Percentiles rank a stretch among this genome's conserved stretches.
phyloP scores from a whole-genome alignment of 2,113 vertebrate species.

The Phylloscopus whistleri region DNA sequence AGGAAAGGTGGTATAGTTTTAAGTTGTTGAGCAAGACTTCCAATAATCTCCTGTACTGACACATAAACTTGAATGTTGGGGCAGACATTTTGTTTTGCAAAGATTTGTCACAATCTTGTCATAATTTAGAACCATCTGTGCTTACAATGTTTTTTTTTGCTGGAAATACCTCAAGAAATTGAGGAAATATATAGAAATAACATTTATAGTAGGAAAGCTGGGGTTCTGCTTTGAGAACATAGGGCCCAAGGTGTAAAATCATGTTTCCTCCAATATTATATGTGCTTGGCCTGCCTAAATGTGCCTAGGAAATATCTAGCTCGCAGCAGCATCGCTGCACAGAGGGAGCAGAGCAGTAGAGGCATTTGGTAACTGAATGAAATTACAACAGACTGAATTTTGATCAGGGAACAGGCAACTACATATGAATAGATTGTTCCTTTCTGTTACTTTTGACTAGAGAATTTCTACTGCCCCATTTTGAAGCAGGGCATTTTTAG shows the following conservation, averaged over 20 bases:
- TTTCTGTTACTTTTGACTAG: background rate
- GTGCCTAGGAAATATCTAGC: background rate
- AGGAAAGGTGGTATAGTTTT: background rate
- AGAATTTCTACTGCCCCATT: background rate
- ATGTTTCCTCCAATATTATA: background rate
- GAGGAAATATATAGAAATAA: background rate
- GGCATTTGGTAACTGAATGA: background rate
- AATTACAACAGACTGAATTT: background rate
- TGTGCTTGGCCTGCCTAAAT: background rate
- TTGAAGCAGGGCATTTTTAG: background rate
- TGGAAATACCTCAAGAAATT: background rate
- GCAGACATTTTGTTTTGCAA: background rate
- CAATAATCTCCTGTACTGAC: background rate
- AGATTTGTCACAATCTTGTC: background rate
- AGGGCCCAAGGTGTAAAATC: background rate
- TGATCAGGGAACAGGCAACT: background rate
- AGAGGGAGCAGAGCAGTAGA: background rate
- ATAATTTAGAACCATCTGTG: background rate
- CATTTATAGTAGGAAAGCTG: background rate
- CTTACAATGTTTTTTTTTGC: background rate
- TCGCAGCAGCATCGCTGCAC: background rate
- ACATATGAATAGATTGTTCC: background rate
- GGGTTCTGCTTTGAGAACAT: background rate
- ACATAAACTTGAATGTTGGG: background rate
- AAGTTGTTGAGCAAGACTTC: background rate